Base-by-base conservation (phyloP, 2,888 invertebrate genomes). In the Didymodactylos carnosus region DNA sequence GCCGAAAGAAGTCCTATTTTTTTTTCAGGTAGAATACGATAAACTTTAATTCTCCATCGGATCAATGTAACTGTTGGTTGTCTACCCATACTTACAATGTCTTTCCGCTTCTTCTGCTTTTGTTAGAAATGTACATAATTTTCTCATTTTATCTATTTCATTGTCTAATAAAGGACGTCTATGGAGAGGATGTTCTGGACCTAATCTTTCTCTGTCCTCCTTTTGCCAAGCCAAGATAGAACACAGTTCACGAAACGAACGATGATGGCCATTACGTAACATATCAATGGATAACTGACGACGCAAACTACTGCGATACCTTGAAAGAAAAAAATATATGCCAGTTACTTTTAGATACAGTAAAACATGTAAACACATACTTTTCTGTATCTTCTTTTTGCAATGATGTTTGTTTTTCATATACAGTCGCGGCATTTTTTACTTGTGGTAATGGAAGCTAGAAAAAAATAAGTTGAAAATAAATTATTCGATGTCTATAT, bases 141-240 rank as follows among this genome's bases (percentile, higher is more conserved):
- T 71, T 49, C 71, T 53, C 27, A 74, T 53, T 72, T 74, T 74
- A 41, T 74, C 74, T 8, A 43, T 27, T 71, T 74, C 74, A 27
- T 39, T 27, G 41, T 74, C 74, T 7, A 74, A 46, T 25, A 74
- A 46, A 27, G 74, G 74, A 71, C 71, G 46, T 29, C 53, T 41
- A 53, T 71, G 71, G 5, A 74, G 62, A 25, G 74, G 74, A 71
- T 74, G 74, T 35, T 74, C 74, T 6, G 74, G 53, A 29, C 74
- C 74, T n/a, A 74, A 29, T 46, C 71, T 39, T 41, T 74, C 51
- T 35, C 74, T 39, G 41, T 74, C 71, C 35, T 74, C 39, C 13
- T 71, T 74, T 74, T 74, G 74, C 35, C 71, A 46, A 53, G 71
- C 53, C 43, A 74, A 46, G 16, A 71, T 71, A 39, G 43, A 41